Conservation (phyloP, 2,113 vertebrate species). For the Gasterosteus aculeatus region DNA sequence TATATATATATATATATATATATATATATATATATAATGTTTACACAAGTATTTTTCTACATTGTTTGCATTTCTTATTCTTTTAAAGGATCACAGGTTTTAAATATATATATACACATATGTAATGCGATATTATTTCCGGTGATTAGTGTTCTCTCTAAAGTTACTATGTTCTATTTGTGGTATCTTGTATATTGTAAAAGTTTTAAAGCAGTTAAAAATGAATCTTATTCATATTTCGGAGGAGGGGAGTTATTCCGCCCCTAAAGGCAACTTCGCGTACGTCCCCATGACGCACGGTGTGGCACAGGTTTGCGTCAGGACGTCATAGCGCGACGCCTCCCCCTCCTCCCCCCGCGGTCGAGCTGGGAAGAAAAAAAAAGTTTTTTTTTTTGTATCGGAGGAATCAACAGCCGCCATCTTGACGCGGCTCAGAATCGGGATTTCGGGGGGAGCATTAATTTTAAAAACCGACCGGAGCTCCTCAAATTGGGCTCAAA, state of each 20-base stretch:
- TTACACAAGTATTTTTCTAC: neutral
- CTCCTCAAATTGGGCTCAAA: slow-evolving; percentile 76
- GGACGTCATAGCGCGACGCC: slow-evolving; percentile 82
- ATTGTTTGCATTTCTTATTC: neutral
- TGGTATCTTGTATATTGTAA: neutral
- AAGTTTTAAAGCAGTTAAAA: slow-evolving; percentile 13
- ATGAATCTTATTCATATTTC: neutral
- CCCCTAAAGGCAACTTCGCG: slow-evolving; percentile 54
- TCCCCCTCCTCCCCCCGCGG: slow-evolving; percentile 82
- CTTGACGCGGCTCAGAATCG: slow-evolving; percentile 92
- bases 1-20: too few species aligned
- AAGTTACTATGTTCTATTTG: neutral
- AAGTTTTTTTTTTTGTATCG: slow-evolving; percentile 89
- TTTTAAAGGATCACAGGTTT: neutral
- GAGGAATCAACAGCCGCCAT: slow-evolving; percentile 98
- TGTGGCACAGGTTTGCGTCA: slow-evolving; percentile 79
- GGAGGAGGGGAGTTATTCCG: slow-evolving; percentile 58
- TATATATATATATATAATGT: too few species aligned
- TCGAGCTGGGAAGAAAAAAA: slow-evolving; percentile 91
- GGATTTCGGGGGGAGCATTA: slow-evolving; percentile 85
- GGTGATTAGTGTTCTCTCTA: neutral
- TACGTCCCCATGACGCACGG: slow-evolving; percentile 79
- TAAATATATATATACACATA: neutral
- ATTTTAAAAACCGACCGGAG: slow-evolving; percentile 80
- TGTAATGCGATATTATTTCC: neutral